Evolutionary conservation across 2,113 vertebrate genomes (phyloP).

Genomic region (Pan troglodytes): NHGRI_mPanTro3-v2.1_pri NC_072401.2:141535001-141535500

Average conservation of each 20-base stretch:
- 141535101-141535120: too few species aligned
- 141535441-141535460: not conserved
- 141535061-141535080: too few species aligned
- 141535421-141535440: not conserved
- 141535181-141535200: too few species aligned
- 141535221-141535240: not conserved
- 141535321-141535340: not conserved
- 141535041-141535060: too few species aligned
- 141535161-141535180: too few species aligned
- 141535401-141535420: conserved; percentile 20
- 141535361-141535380: not conserved
- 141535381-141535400: conserved; percentile 25
- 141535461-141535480: not conserved
- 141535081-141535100: too few species aligned
- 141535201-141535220: too few species aligned
- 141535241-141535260: not conserved
- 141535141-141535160: too few species aligned
- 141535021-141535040: too few species aligned
- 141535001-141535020: too few species aligned
- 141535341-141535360: not conserved
- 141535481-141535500: not conserved
- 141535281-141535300: not conserved
- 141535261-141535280: not conserved
- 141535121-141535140: too few species aligned
- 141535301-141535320: conserved; percentile 17